Base-by-base conservation (phyloP, 2,888 invertebrate species). In the Branchinecta sandiegonensis region DNA sequence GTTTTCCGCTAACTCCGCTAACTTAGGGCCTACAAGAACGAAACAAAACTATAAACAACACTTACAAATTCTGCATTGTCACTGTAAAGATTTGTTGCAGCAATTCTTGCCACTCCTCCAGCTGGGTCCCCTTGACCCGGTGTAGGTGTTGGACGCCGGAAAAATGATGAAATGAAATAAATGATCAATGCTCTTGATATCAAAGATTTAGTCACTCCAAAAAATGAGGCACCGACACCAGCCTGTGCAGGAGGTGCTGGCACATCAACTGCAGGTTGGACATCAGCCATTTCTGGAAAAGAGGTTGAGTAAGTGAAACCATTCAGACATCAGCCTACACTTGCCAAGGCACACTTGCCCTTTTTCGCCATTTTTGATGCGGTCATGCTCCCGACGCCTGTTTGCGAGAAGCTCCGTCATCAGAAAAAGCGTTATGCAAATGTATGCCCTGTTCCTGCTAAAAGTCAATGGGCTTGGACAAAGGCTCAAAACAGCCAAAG, bases 141-240 rank as follows among this genome's bases (percentile, higher is more conserved):
- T 48, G 86, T 81, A 67, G 79, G 74, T n/a, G 76, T 73, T 9
- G 77, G 75, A 73, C 85, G 83, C 66, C 91, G 83, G 76, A 96
- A 94, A 81, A 94, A 89, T 65, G 90, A 89, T 71, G 89, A 89
- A 64, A 96, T 88, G 76, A 94, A 91, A 79, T 95, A 96, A 72
- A 96, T 90, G 72, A 96, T 88, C 69, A 95, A 79, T 70, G 89
- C 93, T 74, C 95, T 83, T 68, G 95, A 82, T 66, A 94, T 85
- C 70, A 95, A 80, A 1, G 92, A 89, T 79, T 94, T 94, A 9
- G 88, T 83, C 71, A 94, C 83, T 1, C 89, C 86, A 77, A 90
- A 86, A 76, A 89, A 89, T 7, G 89, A 88, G 77, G 89, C 89
- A 11, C 17, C 65, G 23, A 63, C 64, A 12, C 67, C 17, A 12